Conservation (phyloP, 2,113 vertebrate species). For the Trochalopteron elliotii region DNA sequence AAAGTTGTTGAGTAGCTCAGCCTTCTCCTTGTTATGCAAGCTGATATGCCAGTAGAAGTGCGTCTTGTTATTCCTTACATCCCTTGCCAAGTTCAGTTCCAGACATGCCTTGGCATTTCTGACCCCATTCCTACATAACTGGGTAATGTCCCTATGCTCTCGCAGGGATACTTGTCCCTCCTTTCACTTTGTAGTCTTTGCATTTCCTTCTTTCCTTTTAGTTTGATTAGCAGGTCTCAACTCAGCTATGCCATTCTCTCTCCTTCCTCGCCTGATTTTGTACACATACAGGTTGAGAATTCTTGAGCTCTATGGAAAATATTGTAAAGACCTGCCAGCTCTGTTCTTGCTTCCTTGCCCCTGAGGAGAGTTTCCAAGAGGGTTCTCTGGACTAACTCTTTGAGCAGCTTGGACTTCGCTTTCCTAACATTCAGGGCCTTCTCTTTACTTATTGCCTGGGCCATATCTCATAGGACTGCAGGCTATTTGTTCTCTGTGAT, state of each 20-base stretch:
- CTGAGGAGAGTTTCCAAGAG: not conserved
- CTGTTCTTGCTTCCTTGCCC: not conserved
- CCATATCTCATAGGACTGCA: not conserved
- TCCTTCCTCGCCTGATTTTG: not conserved
- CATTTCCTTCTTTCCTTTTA: not conserved
- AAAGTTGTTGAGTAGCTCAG: not conserved
- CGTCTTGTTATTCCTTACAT: not conserved
- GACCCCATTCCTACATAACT: not conserved
- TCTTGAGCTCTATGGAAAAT: not conserved
- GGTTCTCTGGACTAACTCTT: not conserved
- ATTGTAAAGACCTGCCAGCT: not conserved
- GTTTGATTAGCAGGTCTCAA: not conserved
- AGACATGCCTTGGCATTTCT: not conserved
- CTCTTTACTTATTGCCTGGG: not conserved
- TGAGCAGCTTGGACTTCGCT: fast-evolving
- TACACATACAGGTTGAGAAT: fast-evolving
- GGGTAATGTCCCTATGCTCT: fast-evolving
- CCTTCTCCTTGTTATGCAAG: not conserved
- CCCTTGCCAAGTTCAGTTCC: not conserved
- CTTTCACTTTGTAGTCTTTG: not conserved
- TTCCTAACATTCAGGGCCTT: not conserved
- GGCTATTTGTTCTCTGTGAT: not conserved
- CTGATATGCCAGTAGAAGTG: not conserved
- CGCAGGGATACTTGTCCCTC: not conserved
- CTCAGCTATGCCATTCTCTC: not conserved